A percentile compares a stretch with the other conserved stretches of the same genome.
phyloP scores from a whole-genome alignment of 2,797 vertebrate species.

The Falco columbarius region DNA sequence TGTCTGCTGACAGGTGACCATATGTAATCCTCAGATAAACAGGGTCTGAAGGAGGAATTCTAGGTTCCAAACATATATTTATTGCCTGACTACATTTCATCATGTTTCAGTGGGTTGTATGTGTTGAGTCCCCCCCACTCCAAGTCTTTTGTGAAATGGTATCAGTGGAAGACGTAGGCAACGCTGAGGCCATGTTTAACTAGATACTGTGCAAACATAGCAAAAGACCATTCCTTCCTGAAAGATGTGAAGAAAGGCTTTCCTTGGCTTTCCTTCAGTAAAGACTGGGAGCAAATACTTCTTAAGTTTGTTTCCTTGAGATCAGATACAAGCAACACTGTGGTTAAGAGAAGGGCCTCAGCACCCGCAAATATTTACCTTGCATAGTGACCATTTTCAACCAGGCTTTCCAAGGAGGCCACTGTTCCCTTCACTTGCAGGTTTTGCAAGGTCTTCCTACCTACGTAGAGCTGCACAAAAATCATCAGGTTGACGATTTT shows the following conservation, averaged over 20 bases:
- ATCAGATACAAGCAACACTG: neutral
- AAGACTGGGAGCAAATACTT: neutral
- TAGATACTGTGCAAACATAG: neutral
- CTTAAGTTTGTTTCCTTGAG: neutral
- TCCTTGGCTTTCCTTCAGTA: neutral
- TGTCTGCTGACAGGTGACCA: neutral
- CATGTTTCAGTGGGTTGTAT: neutral
- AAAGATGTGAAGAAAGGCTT: neutral
- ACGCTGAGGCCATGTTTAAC: neutral
- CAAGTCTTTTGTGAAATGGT: neutral
- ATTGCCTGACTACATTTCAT: neutral
- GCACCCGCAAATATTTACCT: neutral
- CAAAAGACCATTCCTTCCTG: neutral
- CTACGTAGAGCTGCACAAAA: neutral
- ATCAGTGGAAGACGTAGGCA: neutral
- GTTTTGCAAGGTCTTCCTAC: neutral
- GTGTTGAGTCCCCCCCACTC: neutral
- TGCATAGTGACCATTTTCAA: neutral
- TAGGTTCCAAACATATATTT: neutral
- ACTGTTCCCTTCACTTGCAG: neutral
- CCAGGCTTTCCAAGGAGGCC: neutral
- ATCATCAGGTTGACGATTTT: neutral
- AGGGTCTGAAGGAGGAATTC: neutral
- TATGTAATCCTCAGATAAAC: neutral
- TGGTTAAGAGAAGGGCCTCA: neutral